These are phyloP conservation scores for Morpho deidamia DNA, from an alignment of 2,888 invertebrate species.

Conservation along the genomic window DNA sequence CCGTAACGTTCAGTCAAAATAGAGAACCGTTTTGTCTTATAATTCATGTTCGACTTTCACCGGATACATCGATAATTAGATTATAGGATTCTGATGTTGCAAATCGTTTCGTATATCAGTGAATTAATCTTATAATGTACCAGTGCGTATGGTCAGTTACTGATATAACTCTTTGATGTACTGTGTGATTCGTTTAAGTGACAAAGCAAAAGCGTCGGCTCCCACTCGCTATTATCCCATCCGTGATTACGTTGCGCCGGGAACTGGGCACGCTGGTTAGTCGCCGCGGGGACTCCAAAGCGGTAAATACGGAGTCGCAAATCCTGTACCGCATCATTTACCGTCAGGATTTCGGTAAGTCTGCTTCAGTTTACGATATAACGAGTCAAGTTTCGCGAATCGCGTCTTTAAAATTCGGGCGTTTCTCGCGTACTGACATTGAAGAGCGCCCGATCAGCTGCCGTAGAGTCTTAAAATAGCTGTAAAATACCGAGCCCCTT, in stretches of 20 bases:
- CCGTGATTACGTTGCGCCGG: conserved; percentile 69
- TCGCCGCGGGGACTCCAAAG: conserved; percentile 72
- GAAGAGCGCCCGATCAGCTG: conserved; percentile 67
- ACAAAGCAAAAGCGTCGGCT: conserved; percentile 68
- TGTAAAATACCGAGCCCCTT: conserved; percentile 70
- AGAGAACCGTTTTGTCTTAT: conserved; percentile 18
- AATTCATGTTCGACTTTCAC: conserved; percentile 53
- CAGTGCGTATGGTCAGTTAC: conserved; percentile 57
- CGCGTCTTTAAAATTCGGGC: conserved; percentile 25
- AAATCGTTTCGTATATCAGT: conserved; percentile 50
- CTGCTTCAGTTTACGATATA: conserved; percentile 12
- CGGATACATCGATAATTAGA: conserved; percentile 68
- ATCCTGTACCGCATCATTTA: conserved; percentile 73
- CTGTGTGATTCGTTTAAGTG: conserved; percentile 67
- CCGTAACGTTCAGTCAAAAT: conserved; percentile 29
- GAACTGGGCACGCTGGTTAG: conserved; percentile 68
- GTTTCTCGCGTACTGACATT: conserved; percentile 58
- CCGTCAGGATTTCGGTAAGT: conserved; percentile 75
- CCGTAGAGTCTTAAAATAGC: conserved; percentile 74
- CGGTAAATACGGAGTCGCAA: conserved; percentile 76
- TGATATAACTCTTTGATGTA: conserved; percentile 58
- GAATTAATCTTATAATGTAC: conserved; percentile 55
- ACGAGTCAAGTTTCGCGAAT: conserved; percentile 19
- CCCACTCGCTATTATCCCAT: conserved; percentile 73
- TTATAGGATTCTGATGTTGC: conserved; percentile 52